Base-by-base conservation (phyloP, 2,888 invertebrate genomes). In the Watsonalla cultraria region DNA sequence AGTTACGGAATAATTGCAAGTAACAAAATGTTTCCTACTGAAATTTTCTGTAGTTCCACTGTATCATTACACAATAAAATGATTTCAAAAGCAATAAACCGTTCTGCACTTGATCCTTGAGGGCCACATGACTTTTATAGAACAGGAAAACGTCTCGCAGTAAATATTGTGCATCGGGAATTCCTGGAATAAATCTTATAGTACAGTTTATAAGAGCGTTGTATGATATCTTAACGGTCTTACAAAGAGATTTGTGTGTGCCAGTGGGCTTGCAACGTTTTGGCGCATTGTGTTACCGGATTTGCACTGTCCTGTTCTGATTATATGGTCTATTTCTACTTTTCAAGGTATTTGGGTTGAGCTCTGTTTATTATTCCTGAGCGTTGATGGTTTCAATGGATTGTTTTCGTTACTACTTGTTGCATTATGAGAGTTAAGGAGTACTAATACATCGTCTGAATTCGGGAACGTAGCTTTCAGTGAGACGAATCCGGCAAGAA, bases 171-270 rank as follows among this genome's bases (percentile, higher is more conserved):
- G 8, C 42, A 42, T 42, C 11, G 42, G 42, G 42, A 42, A 42
- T 42, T 11, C 42, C 42, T 42, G 42, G 42, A 8, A 42, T 11
- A 8, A 42, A 42, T 42, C 42, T 11, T 42, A 11, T 11, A 11
- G 8, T 37, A 42, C 5, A 42, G 11, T 42, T 42, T 42, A 42
- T 11, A 11, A 11, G 42, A 42, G 42, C 11, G 42, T 42, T 42
- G 42, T 42, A 11, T 42, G 42, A 42, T 42, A 42, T 42, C 24
- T 24, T 42, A 11, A 42, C 11, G 37, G 35, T 11, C 14, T 48
- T 49, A 37, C 15, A 9, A 15, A 49, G n/a, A 11, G 49, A 49
- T 49, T 49, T 49, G 49, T 49, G 49, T 15, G 49, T 42, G 42
- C 11, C 42, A 42, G 42, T 42, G 11, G 42, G 42, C 11, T 42